phyloP scores from a whole-genome alignment of 2,888 invertebrate species.

The Nomada lathburiana region DNA sequence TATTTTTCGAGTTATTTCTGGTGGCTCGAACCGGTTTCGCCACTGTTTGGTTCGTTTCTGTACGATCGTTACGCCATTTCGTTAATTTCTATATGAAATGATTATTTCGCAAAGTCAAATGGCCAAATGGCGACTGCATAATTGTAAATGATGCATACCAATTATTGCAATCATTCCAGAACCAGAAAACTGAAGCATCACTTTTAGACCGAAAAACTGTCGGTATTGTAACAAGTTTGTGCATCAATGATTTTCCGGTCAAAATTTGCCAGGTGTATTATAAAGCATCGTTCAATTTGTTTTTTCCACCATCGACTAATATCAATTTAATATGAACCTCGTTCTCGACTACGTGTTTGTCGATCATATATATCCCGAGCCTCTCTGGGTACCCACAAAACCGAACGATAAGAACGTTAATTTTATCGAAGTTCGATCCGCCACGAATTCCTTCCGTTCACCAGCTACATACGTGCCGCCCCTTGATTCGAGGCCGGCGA shows the following conservation, averaged over 20 bases:
- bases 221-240: too few species aligned
- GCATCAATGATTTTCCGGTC: too few species aligned
- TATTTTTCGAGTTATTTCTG: constrained; percentile 12
- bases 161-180: too few species aligned
- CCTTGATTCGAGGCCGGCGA: neutral
- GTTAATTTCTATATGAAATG: neutral
- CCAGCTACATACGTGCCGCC: constrained; percentile 14
- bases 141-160: too few species aligned
- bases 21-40: neutral
- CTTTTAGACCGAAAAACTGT: too few species aligned
- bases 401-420: constrained; percentile 55
- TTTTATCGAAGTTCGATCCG: constrained; percentile 54
- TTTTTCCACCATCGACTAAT: constrained; percentile 19
- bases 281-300: too few species aligned
- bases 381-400: constrained; percentile 36
- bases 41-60: neutral
- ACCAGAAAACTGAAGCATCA: too few species aligned
- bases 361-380: constrained; percentile 33
- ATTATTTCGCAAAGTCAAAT: too few species aligned
- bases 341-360: neutral
- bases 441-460: constrained; percentile 51
- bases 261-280: too few species aligned
- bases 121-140: too few species aligned
- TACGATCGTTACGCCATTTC: neutral
- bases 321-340: constrained; percentile 26